phyloP scores from a whole-genome alignment of 1,140 invertebrate species.

The Rhopalosiphum maidis region DNA sequence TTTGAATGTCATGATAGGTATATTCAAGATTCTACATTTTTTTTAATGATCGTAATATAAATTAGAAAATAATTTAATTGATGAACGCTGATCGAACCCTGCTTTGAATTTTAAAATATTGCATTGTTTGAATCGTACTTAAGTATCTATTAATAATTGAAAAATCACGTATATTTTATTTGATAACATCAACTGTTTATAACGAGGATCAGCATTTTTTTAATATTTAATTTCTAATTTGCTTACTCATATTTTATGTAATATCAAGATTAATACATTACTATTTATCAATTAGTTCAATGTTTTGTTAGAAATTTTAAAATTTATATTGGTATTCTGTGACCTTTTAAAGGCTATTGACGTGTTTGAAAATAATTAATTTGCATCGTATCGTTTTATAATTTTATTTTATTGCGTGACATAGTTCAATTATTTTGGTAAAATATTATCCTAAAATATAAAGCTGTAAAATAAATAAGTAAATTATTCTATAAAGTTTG shows the following conservation, averaged over 20 bases:
- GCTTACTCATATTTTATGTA: neutral
- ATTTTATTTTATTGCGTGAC: slow-evolving; percentile 15
- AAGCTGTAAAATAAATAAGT: neutral
- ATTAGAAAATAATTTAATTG: too few species aligned
- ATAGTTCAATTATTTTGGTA: neutral
- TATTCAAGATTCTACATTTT: too few species aligned
- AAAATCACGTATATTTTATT: neutral
- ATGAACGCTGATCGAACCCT: too few species aligned
- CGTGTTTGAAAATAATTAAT: neutral
- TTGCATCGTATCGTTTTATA: neutral
- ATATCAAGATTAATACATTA: neutral
- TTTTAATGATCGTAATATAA: too few species aligned
- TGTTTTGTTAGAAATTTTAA: neutral
- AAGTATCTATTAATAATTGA: too few species aligned
- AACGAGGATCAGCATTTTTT: neutral
- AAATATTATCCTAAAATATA: neutral
- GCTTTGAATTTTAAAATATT: too few species aligned
- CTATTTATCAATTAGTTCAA: neutral
- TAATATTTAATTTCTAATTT: neutral
- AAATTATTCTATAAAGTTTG: neutral
- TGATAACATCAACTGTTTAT: neutral
- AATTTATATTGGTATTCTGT: neutral
- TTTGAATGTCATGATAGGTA: neutral
- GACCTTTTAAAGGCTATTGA: neutral
- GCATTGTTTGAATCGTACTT: too few species aligned